Evolutionary conservation across 23 tunicate genomes (phyloP).

Genomic region (Ciona savignyi): DNA sequence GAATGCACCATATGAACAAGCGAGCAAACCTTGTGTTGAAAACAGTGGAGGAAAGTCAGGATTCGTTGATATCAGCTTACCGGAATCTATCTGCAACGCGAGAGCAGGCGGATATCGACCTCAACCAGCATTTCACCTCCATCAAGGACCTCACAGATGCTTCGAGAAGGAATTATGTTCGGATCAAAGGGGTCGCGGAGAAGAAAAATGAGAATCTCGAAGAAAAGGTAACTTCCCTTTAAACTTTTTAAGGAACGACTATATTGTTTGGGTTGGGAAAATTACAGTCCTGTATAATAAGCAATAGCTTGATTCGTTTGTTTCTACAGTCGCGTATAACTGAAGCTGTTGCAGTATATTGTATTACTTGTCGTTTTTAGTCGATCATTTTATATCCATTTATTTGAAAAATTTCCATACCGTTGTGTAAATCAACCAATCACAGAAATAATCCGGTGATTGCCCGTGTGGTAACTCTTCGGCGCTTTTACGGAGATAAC

Average conservation of each 20-base stretch:
- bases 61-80: background rate
- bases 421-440: background rate
- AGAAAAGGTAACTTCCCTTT: conserved; percentile 27
- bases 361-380: no score
- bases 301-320: background rate
- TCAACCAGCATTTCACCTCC: background rate
- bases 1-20: background rate
- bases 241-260: background rate
- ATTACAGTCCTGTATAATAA: no score
- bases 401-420: no score
- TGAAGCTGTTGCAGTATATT: no score
- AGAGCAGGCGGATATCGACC: background rate
- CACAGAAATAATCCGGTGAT: no score
- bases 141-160: conserved; percentile 32
- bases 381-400: no score
- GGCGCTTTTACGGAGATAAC: no score
- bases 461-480: no score
- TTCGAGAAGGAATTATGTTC: conserved; percentile 25
- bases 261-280: no score
- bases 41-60: background rate
- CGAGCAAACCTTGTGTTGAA: background rate
- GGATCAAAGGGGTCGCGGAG: conserved; percentile 69
- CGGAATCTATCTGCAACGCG: background rate
- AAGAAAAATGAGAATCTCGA: conserved; percentile 36
- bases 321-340: background rate